Conservation (phyloP, 2,888 invertebrate genomes). For the Drosophila colorata region DNA sequence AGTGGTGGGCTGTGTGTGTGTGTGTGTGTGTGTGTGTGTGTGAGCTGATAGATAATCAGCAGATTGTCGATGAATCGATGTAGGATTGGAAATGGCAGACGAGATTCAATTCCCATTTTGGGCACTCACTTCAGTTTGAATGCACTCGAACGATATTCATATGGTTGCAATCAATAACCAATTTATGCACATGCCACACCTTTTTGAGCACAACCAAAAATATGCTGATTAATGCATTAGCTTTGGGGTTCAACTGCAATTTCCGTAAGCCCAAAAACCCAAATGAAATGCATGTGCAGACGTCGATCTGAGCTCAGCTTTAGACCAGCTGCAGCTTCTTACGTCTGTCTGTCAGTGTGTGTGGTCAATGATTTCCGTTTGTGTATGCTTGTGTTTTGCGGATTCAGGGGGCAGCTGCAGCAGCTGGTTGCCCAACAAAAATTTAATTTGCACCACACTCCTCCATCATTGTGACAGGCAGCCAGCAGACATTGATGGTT, state of each 20-base stretch:
- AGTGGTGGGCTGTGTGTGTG: constrained; percentile 9
- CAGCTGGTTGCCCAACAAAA: constrained; percentile 18
- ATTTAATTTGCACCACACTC: constrained; percentile 38
- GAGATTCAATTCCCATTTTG: too few species aligned
- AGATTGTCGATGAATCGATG: neutral
- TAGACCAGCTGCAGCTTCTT: neutral
- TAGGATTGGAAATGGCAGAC: neutral
- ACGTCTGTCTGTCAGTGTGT: constrained; percentile 1
- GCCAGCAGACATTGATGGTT: constrained; percentile 8
- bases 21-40: constrained; percentile 5
- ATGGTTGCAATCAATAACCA: constrained; percentile 11
- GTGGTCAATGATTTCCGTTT: constrained; percentile 29
- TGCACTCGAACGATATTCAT: constrained; percentile 7
- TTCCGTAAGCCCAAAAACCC: constrained; percentile 16
- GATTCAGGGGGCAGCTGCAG: constrained; percentile 15
- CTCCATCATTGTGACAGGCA: constrained; percentile 29
- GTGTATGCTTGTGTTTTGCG: constrained; percentile 16
- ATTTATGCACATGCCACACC: constrained; percentile 22
- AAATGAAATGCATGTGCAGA: constrained; percentile 31
- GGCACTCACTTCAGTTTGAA: neutral
- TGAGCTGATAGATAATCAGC: constrained; percentile 10
- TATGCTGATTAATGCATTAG: constrained; percentile 40
- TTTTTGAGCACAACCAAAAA: constrained; percentile 22
- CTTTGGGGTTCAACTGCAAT: constrained; percentile 16
- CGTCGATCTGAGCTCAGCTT: neutral